Evolutionary conservation across 2,797 vertebrate species (phyloP).

Genomic region (Mycteria americana): DNA sequence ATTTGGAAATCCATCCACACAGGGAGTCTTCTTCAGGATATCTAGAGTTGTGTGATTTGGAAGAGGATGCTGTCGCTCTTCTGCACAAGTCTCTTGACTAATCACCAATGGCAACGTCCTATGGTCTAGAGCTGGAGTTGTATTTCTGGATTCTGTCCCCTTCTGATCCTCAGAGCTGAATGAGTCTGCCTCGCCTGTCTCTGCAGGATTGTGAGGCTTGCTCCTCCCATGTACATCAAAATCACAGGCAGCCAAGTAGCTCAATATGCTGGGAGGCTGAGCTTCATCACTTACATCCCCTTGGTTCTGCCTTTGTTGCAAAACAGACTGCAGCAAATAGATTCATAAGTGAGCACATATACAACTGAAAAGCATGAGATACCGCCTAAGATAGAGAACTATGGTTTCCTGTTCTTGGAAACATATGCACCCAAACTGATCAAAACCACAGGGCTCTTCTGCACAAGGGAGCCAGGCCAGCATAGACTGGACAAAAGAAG

Average conservation of each 20-base stretch:
- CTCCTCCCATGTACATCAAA: conserved; percentile 23
- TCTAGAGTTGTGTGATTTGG: conserved; percentile 42
- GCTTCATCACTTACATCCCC: conserved; percentile 66
- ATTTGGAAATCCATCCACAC: not conserved
- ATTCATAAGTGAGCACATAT: not conserved
- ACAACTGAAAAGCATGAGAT: not conserved
- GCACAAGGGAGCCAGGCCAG: not conserved
- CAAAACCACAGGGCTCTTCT: not conserved
- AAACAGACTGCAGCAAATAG: conserved; percentile 73
- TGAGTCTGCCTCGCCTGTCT: conserved; percentile 60
- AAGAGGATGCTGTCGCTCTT: conserved; percentile 14
- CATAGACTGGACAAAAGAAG: not conserved
- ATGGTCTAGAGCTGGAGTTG: conserved; percentile 56
- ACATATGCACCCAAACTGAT: rapidly evolving
- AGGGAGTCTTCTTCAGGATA: conserved; percentile 61
- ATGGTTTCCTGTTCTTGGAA: not conserved
- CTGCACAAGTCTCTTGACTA: not conserved
- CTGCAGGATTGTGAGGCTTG: conserved; percentile 6
- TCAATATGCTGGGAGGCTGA: conserved; percentile 82
- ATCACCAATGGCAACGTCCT: conserved; percentile 23
- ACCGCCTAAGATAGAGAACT: not conserved
- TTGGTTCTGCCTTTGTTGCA: conserved; percentile 77
- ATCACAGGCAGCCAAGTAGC: conserved; percentile 81
- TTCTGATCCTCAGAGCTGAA: conserved; percentile 72
- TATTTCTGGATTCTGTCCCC: conserved; percentile 43